Evolutionary conservation across 1,140 invertebrate species (phyloP).

Genomic region (Euborellia annulipes): DNA sequence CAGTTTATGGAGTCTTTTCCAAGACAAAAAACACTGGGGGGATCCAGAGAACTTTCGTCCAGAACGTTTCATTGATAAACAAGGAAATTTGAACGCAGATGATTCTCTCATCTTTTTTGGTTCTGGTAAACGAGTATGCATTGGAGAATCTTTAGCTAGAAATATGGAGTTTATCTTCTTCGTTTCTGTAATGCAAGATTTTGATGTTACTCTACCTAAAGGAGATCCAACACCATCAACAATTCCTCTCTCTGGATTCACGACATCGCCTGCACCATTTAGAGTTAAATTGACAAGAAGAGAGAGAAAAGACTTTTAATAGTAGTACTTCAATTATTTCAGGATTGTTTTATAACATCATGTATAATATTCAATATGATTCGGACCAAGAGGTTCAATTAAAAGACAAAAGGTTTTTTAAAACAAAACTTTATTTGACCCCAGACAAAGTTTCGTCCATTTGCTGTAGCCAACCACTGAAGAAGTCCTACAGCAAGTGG

Average conservation of each 20-base stretch:
- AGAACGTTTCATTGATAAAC: conserved; percentile 35
- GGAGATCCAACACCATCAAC: conserved; percentile 8
- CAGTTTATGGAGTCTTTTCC: conserved; percentile 25
- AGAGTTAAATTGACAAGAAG: conserved; percentile 2
- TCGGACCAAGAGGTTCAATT: too few species aligned
- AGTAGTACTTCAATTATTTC: too few species aligned
- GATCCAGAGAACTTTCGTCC: conserved; percentile 40
- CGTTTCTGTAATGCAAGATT: conserved; percentile 17
- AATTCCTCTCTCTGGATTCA: conserved; percentile 10
- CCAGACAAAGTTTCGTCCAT: too few species aligned
- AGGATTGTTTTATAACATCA: too few species aligned
- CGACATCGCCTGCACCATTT: conserved; percentile 9
- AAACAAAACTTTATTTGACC: too few species aligned
- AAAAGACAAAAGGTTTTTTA: too few species aligned
- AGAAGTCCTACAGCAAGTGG: too few species aligned
- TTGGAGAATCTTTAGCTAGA: conserved; percentile 19
- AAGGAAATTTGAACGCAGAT: conserved; percentile 29
- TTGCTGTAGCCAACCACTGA: too few species aligned
- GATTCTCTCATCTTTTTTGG: conserved; percentile 35
- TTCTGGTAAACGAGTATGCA: conserved; percentile 19
- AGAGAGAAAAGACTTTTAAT: too few species aligned
- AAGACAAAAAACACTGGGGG: conserved; percentile 33
- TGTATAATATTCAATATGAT: too few species aligned
- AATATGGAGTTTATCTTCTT: conserved; percentile 21
- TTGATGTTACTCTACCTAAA: conserved; percentile 10